These are phyloP conservation scores for Doris montereyensis DNA, from an alignment of 2,888 invertebrate species.

Conservation along the genomic window DNA sequence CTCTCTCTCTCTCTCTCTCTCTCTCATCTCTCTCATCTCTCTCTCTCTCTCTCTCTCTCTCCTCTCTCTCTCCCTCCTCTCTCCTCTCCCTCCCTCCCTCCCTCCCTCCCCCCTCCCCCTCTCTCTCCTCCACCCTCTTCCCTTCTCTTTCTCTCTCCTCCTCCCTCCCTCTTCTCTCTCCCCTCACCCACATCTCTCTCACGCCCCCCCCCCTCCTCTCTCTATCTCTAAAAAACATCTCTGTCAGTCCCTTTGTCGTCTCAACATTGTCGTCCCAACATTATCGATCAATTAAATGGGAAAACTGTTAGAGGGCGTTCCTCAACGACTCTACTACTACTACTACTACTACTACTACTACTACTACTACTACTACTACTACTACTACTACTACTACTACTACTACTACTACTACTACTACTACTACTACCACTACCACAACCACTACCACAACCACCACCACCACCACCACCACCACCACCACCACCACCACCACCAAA, in stretches of 20 bases:
- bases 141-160: too few species aligned
- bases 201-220: too few species aligned
- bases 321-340: neutral
- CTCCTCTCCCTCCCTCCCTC: neutral
- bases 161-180: too few species aligned
- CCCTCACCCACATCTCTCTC: too few species aligned
- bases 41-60: slow-evolving; percentile 9
- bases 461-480: neutral
- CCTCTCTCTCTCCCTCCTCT: neutral
- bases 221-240: too few species aligned
- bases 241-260: too few species aligned
- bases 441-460: neutral
- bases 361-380: neutral
- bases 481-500: neutral
- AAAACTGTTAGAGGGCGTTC: neutral
- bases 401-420: neutral
- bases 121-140: too few species aligned
- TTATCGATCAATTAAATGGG: neutral
- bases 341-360: neutral
- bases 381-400: neutral
- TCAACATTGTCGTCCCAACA: too few species aligned
- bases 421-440: neutral
- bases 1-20: too few species aligned
- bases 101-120: neutral
- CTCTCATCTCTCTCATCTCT: too few species aligned